A percentile compares a stretch with the other conserved stretches of the same genome.
Conservation (phyloP, 2,113 vertebrate species). For the Paraplagusia blochii region DNA sequence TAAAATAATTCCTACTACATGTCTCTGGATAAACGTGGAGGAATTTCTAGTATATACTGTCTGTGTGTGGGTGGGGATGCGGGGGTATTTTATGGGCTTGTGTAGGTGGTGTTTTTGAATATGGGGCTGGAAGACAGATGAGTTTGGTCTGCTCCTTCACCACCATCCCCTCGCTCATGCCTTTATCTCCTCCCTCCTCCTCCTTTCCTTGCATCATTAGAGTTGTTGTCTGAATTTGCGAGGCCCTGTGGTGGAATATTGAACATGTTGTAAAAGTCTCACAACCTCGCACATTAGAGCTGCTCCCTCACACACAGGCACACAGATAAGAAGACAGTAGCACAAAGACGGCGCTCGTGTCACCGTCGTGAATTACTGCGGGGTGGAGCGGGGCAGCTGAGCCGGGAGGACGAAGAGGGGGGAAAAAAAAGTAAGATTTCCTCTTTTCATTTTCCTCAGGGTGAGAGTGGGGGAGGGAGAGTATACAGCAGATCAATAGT, state of each 20-base stretch:
- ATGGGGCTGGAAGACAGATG: conserved; percentile 60
- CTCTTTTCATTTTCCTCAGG: conserved; percentile 58
- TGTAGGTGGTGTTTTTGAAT: conserved; percentile 49
- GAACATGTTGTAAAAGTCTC: conserved; percentile 69
- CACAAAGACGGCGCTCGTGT: conserved; percentile 30
- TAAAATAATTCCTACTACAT: background rate
- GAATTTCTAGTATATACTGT: conserved; percentile 43
- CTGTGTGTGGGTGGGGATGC: conserved; percentile 45
- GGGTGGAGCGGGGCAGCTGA: conserved; percentile 60
- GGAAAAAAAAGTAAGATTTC: conserved; percentile 42
- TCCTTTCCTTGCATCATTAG: conserved; percentile 49
- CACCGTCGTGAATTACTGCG: conserved; percentile 53
- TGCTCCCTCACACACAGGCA: conserved; percentile 37
- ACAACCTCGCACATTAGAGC: conserved; percentile 58
- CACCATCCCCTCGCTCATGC: conserved; percentile 46
- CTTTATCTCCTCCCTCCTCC: conserved; percentile 13
- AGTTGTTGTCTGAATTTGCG: conserved; percentile 52
- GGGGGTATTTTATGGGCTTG: conserved; percentile 54
- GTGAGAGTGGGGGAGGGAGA: conserved; percentile 34
- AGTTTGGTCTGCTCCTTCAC: conserved; percentile 62
- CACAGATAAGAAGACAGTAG: conserved; percentile 10
- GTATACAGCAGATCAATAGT: conserved; percentile 55
- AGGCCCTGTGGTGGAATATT: conserved; percentile 67
- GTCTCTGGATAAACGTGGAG: conserved; percentile 43
- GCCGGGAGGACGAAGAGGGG: conserved; percentile 49